A percentile compares a stretch with the other conserved stretches of the same genome.
Conservation (phyloP, 2,797 vertebrate species). For the Alcedo atthis region DNA sequence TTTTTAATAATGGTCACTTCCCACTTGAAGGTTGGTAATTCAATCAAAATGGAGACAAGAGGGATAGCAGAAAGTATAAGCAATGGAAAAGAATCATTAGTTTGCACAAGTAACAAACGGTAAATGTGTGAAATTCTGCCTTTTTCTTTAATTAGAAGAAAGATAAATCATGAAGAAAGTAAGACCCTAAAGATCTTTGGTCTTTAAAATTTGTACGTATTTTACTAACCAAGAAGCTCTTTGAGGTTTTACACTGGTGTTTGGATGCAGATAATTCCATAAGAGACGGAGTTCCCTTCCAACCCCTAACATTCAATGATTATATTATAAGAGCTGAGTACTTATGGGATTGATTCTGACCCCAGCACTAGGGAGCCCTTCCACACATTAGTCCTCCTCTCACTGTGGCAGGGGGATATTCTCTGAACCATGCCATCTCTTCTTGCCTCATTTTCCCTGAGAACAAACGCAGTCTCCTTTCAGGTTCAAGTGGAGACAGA, state of each 20-base stretch:
- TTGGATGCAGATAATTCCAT: background rate
- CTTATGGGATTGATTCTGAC: background rate
- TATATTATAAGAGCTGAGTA: background rate
- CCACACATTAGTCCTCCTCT: background rate
- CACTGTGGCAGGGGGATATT: fast-evolving
- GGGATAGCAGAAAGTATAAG: background rate
- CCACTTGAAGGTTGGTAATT: background rate
- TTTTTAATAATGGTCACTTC: background rate
- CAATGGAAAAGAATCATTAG: background rate
- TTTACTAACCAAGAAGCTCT: background rate
- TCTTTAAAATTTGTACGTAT: background rate
- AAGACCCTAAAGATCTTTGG: background rate
- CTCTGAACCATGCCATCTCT: background rate
- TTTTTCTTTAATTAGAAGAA: background rate
- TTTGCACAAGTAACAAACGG: background rate
- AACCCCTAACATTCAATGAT: too few species aligned
- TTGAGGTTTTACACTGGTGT: background rate
- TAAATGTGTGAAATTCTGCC: background rate
- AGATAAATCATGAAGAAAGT: background rate
- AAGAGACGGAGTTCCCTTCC: background rate
- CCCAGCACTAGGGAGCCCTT: background rate
- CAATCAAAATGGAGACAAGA: background rate
- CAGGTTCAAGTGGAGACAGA: background rate
- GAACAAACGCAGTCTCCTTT: background rate
- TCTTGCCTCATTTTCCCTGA: background rate